Evolutionary conservation across 2,888 invertebrate species (phyloP).

Genomic region (Chrysolina haemoptera): DNA sequence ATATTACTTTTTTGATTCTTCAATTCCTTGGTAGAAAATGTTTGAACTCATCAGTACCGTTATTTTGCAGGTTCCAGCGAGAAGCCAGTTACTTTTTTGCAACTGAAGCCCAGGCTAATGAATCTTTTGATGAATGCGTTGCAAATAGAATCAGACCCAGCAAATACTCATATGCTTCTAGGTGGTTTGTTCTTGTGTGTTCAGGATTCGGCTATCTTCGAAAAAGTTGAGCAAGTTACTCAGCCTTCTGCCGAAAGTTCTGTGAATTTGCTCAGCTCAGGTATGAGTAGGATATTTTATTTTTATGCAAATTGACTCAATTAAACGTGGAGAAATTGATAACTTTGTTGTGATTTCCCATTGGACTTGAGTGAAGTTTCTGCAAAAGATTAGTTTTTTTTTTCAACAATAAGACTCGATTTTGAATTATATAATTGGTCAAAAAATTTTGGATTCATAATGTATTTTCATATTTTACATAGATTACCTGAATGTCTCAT

Average conservation of each 20-base stretch:
- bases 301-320: not conserved
- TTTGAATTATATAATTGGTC: too few species aligned
- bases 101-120: slow-evolving; percentile 82
- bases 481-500: too few species aligned
- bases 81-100: slow-evolving; percentile 74
- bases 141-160: slow-evolving; percentile 87
- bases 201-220: slow-evolving; percentile 84
- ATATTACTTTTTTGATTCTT: not conserved
- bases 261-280: slow-evolving; percentile 80
- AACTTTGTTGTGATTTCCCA: not conserved
- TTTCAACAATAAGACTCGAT: too few species aligned
- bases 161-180: slow-evolving; percentile 90
- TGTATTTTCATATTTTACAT: too few species aligned
- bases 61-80: slow-evolving; percentile 55
- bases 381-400: too few species aligned
- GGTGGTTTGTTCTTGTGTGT: slow-evolving; percentile 85
- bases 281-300: slow-evolving; percentile 69
- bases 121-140: slow-evolving; percentile 88
- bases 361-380: too few species aligned
- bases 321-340: not conserved
- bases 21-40: too few species aligned
- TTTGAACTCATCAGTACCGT: not conserved
- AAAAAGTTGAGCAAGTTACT: slow-evolving; percentile 78
- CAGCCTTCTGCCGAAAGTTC: slow-evolving; percentile 73
- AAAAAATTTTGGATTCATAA: too few species aligned